Evolutionary conservation across 1,140 invertebrate species (phyloP), one percentile per base, ranked within the genome.

Genomic region (Drosophila nasuta): DNA sequence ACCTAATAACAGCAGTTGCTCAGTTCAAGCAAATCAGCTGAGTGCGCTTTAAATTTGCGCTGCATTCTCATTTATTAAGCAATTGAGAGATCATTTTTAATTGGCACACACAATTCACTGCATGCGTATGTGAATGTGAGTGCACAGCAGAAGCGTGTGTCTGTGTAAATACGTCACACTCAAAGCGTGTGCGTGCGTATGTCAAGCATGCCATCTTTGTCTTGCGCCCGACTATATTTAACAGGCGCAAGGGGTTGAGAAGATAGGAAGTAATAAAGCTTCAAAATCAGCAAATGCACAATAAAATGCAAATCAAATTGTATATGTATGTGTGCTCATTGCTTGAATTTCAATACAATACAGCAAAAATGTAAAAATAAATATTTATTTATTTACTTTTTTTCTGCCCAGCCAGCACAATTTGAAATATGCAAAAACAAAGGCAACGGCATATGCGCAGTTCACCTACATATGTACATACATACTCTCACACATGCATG

Each of bases 181-280:
- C 20, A 20, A 57, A 46, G 13, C 17, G 30, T 48, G 17, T 59
- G 43, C 20, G 33, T 56, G 43, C 49, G 30, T 71, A 33, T 46
- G 54, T 54, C 57, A 48, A 33, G 20, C 46, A 60, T 69, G 49
- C 43, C 33, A 59, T 60, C 28, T 43, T 41, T 17, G 51, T 43
- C 30, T 58, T n/a, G 4, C 17, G 35, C 13, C 8, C 15, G 13
- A n/a, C 63, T 67, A 60, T 73, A 67, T 66, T 43, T 41, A 67
- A 52, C 46, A 51, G 25, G 7, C 17, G 7, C 6, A 30, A 28
- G 52, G 20, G 11, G 49, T 17, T n/a, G 3, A 4, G 8, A 83
- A 82, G 69, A 86, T 86, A 85, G 81, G 81, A 86, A 81, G 66
- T 75, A 86, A 81, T 64, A 68, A 82, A 82, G 64, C 33, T 51